Evolutionary conservation across 2,888 invertebrate species (phyloP).

Genomic region (Abrostola tripartita): DNA sequence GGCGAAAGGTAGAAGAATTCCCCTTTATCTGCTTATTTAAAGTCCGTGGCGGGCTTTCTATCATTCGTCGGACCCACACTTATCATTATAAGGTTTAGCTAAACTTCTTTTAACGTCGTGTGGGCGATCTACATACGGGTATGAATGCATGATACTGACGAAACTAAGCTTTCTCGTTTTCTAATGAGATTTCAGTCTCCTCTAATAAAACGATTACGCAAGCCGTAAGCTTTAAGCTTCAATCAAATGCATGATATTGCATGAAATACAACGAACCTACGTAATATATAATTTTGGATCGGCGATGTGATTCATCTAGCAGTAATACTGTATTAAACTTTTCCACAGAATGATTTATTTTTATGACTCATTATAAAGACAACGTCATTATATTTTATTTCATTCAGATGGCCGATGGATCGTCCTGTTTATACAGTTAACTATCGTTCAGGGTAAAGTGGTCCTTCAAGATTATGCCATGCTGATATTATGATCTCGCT

Average conservation of each 20-base stretch:
- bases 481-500: too few species aligned
- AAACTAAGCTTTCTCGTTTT: slow-evolving; percentile 33
- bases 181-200: slow-evolving; percentile 17
- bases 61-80: too few species aligned
- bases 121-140: slow-evolving; percentile 17
- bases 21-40: too few species aligned
- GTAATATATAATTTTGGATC: slow-evolving; percentile 42
- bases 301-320: slow-evolving; percentile 43
- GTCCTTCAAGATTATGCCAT: too few species aligned
- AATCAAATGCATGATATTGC: slow-evolving; percentile 24
- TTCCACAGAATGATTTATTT: slow-evolving; percentile 53
- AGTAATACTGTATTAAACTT: slow-evolving; percentile 39
- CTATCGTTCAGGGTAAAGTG: too few species aligned
- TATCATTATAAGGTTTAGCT: neutral
- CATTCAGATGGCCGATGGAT: slow-evolving; percentile 31
- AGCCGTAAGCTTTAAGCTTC: slow-evolving; percentile 10
- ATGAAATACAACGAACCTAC: slow-evolving; percentile 25
- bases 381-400: slow-evolving; percentile 31
- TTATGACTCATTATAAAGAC: slow-evolving; percentile 50
- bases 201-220: slow-evolving; percentile 12
- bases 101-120: slow-evolving; percentile 7
- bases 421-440: neutral
- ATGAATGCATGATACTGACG: slow-evolving; percentile 1
- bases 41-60: too few species aligned
- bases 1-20: too few species aligned